phyloP scores from a whole-genome alignment of 2,888 invertebrate species.

The Idaea straminata region DNA sequence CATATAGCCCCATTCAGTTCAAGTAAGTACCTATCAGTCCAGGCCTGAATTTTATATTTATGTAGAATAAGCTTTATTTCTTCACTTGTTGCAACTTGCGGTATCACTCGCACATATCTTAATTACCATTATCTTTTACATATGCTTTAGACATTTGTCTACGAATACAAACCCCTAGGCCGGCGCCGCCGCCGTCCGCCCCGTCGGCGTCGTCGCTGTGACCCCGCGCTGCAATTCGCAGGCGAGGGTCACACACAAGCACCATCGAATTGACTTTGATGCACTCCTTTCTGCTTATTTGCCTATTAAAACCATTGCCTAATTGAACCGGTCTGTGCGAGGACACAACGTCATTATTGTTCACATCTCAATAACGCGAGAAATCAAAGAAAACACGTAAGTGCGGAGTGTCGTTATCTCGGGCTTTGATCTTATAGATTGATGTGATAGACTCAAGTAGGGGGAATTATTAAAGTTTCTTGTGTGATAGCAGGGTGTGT shows the following conservation, averaged over 20 bases:
- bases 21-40: too few species aligned
- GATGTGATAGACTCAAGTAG: background rate
- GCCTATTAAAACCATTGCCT: constrained; percentile 52
- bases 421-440: background rate
- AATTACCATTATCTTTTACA: too few species aligned
- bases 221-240: background rate
- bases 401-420: background rate
- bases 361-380: constrained; percentile 1
- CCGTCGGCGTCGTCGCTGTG: background rate
- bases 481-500: background rate
- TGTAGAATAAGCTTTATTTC: too few species aligned
- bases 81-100: too few species aligned
- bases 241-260: constrained; percentile 30
- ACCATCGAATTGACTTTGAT: constrained; percentile 47
- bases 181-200: background rate
- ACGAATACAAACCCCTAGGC: too few species aligned
- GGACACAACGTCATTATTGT: constrained; percentile 3
- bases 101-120: too few species aligned
- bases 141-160: too few species aligned
- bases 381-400: background rate
- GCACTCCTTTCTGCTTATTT: constrained; percentile 54
- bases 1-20: too few species aligned
- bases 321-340: constrained; percentile 36
- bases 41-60: too few species aligned
- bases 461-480: background rate